Conservation (phyloP, 1,140 invertebrate species). For the Hermetia illucens region DNA sequence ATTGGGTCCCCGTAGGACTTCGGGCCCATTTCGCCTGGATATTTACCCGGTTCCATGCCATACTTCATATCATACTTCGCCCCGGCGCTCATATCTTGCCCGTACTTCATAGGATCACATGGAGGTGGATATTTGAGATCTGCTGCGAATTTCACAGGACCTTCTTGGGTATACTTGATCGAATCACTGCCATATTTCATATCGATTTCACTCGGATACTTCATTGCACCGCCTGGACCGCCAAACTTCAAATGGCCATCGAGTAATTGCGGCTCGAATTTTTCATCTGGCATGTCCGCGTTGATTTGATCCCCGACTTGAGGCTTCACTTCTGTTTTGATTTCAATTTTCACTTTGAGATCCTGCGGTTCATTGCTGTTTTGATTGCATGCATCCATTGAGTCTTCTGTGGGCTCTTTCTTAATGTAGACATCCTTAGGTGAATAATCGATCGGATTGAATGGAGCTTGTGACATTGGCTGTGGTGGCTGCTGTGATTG, state of each 20-base stretch:
- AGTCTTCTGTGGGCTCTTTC: slow-evolving; percentile 29
- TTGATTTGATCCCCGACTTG: slow-evolving; percentile 8
- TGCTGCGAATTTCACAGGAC: slow-evolving; percentile 12
- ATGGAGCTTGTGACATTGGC: slow-evolving; percentile 11
- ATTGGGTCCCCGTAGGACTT: slow-evolving; percentile 20
- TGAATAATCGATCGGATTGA: slow-evolving; percentile 3
- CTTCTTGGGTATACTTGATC: slow-evolving; percentile 13
- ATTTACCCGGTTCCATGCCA: slow-evolving; percentile 24
- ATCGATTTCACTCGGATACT: slow-evolving; percentile 25
- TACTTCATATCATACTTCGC: slow-evolving; percentile 29
- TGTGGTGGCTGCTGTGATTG: too few species aligned
- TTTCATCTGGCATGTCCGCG: slow-evolving; percentile 12
- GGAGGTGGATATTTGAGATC: slow-evolving; percentile 26
- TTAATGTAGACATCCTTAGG: slow-evolving; percentile 24
- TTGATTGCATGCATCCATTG: slow-evolving; percentile 26
- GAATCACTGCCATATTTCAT: slow-evolving; percentile 21
- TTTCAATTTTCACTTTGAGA: slow-evolving; percentile 29
- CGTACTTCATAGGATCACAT: slow-evolving; percentile 24
- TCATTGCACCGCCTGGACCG: slow-evolving; percentile 10
- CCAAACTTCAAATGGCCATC: slow-evolving; percentile 11
- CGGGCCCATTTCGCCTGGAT: slow-evolving; percentile 14
- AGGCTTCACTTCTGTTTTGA: slow-evolving; percentile 23
- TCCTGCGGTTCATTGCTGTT: slow-evolving; percentile 30
- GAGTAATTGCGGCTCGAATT: slow-evolving; percentile 15
- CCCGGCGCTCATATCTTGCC: slow-evolving; percentile 26